Evolutionary conservation across 2,113 vertebrate species (phyloP).

Genomic region (Myocastor coypus): DNA sequence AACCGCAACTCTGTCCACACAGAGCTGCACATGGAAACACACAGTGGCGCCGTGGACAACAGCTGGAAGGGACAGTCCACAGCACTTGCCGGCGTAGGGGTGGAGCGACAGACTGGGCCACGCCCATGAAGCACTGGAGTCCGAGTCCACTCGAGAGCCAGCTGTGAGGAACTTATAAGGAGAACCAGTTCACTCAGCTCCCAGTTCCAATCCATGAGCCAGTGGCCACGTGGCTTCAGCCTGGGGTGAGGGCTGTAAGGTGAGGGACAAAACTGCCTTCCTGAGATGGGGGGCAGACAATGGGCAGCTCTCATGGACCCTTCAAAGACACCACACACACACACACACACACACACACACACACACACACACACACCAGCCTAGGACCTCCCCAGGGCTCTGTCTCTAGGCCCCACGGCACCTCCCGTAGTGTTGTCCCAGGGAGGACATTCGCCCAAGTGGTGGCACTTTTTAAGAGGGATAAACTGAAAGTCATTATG

Average conservation of each 20-base stretch:
- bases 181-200: not conserved
- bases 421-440: not conserved
- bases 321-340: no score
- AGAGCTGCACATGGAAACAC: not conserved
- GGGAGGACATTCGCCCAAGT: not conserved
- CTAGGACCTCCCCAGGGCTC: not conserved
- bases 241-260: not conserved
- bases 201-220: not conserved
- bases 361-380: no score
- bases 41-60: no score
- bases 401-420: no score
- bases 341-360: no score
- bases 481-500: no score
- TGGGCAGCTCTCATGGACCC: no score
- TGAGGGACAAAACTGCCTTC: not conserved
- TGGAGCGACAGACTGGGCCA: no score
- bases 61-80: no score
- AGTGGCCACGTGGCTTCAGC: accelerated
- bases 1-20: no score
- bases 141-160: not conserved
- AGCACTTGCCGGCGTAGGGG: accelerated
- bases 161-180: no score
- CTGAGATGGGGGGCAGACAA: not conserved
- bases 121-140: not conserved
- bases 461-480: accelerated